These are phyloP conservation scores for Harpagoxenus sublaevis DNA, from an alignment of 2,888 invertebrate species.

Conservation along the genomic window DNA sequence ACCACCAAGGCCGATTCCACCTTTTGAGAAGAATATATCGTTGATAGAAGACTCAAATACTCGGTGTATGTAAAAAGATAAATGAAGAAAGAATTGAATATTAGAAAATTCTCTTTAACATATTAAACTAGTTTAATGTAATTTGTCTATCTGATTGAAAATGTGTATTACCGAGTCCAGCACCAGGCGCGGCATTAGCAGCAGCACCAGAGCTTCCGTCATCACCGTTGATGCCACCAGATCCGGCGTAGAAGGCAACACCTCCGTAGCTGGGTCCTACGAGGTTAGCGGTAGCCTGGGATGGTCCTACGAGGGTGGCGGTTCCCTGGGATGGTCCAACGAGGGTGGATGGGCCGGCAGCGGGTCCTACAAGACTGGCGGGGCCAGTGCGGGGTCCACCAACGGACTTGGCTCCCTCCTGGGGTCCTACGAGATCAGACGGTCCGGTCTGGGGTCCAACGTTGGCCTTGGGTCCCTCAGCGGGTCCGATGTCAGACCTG, in stretches of 20 bases:
- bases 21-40: neutral
- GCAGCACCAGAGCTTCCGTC: constrained; percentile 85
- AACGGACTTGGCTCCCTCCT: constrained; percentile 85
- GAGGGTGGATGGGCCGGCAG: constrained; percentile 84
- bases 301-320: constrained; percentile 84
- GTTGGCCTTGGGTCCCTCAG: constrained; percentile 86
- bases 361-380: constrained; percentile 84
- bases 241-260: constrained; percentile 84
- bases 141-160: neutral
- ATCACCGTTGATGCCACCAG: constrained; percentile 86
- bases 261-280: constrained; percentile 85
- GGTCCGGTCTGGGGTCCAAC: constrained; percentile 86
- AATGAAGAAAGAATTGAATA: neutral
- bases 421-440: constrained; percentile 85
- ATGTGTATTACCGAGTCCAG: constrained; percentile 56
- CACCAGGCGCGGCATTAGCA: constrained; percentile 83
- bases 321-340: constrained; percentile 85
- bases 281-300: constrained; percentile 85
- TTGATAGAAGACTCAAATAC: neutral
- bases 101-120: neutral
- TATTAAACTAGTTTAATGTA: neutral
- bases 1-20: constrained; percentile 71
- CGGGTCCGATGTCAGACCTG: constrained; percentile 85
- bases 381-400: constrained; percentile 86
- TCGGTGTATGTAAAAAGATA: neutral